These are phyloP conservation scores for Bothrops jararaca DNA, from an alignment of 2,113 vertebrate species.

Conservation along the genomic window DNA sequence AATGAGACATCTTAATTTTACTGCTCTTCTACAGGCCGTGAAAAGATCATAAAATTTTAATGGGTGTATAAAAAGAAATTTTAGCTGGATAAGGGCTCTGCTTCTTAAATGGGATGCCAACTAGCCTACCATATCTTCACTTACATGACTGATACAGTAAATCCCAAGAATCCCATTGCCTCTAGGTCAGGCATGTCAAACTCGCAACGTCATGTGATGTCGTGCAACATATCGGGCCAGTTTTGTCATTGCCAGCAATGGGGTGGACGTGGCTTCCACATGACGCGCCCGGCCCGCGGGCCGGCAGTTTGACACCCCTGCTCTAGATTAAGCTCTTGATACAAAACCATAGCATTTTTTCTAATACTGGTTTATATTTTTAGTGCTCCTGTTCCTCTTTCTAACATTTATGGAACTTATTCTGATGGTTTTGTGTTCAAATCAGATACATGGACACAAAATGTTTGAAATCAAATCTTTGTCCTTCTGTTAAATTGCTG, in stretches of 20 bases:
- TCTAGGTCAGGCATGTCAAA: background rate
- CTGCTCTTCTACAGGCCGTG: constrained; percentile 36
- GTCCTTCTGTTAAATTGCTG: background rate
- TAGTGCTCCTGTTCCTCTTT: background rate
- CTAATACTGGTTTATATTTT: background rate
- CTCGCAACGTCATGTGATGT: no score
- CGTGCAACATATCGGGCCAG: no score
- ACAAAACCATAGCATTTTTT: constrained; percentile 13
- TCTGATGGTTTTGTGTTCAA: background rate
- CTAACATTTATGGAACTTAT: background rate
- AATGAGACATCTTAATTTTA: constrained; percentile 54
- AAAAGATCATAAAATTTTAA: constrained; percentile 61
- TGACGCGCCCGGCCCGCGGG: no score
- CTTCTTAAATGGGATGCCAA: constrained; percentile 23
- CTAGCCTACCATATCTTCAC: constrained; percentile 21
- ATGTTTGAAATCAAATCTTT: background rate
- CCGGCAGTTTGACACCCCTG: no score
- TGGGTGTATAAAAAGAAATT: constrained; percentile 56
- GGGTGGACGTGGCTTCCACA: no score
- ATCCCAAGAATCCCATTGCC: constrained; percentile 12
- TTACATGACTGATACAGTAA: constrained; percentile 4
- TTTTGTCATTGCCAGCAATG: no score
- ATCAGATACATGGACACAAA: background rate
- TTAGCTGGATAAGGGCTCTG: constrained; percentile 48
- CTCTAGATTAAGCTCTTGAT: constrained; percentile 27